Base-by-base conservation (phyloP, 2,113 vertebrate species). In the Coturnix japonica region DNA sequence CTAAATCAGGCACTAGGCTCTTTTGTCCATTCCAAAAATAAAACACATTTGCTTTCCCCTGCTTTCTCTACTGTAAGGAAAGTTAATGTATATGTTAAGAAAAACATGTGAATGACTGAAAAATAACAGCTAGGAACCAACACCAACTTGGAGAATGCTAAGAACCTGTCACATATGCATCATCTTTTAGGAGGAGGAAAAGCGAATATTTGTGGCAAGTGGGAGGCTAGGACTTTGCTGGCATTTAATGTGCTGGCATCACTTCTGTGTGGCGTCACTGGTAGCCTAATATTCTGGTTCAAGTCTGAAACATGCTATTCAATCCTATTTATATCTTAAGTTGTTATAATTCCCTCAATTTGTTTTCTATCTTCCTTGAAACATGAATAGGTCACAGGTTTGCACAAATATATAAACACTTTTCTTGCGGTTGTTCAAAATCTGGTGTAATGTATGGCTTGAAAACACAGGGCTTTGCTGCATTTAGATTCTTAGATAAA, bases 401-500 rank as follows among this genome's bases (percentile, higher is more conserved):
- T 53, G 26, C 15, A 53, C 9, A 35, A 51, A 26, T 49, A 25
- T 59, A 2, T 83, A 86, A 71, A 69, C 25, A n/a, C 80, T 23
- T 90, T 2, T 56, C 35, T 66, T 81, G 26, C 15, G 57, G 10
- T 57, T 39, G 33, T 73, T 81, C 0, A 77, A 65, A 87, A 81
- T 51, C 8, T 53, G n/a, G 4, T 49, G 64, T 46, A 46, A 41
- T 63, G 35, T 12, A 28, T 44, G 35, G 2, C 13, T 87, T 88
- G 26, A 83, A 91, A 92, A 73, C 39, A 39, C 31, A 74, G 43
- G 11, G 28, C 46, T 88, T 6, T 10, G 72, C 17, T 84, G 54
- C 66, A 46, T 86, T 86, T 93, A 70, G 35, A 33, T 71, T 81
- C 56, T 70, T 73, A 79, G 37, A 86, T 31, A 44, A 63, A 85